Conservation (phyloP, 2,113 vertebrate genomes). For the Argyrosomus japonicus region DNA sequence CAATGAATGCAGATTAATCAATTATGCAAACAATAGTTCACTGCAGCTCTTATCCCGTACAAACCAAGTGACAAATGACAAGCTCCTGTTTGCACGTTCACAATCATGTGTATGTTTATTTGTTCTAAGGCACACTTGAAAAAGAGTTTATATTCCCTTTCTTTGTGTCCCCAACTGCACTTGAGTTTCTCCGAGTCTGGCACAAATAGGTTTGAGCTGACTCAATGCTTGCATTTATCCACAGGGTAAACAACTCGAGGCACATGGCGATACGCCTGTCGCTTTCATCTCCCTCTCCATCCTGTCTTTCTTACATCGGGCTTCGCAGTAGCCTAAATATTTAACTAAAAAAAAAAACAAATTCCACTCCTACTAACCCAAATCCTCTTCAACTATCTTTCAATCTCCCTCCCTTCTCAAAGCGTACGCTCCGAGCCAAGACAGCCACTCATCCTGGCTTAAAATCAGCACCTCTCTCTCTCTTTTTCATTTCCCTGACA, state of each 20-base stretch:
- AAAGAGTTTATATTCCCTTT: slow-evolving; percentile 18
- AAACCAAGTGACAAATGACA: not conserved
- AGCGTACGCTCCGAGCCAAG: slow-evolving; percentile 43
- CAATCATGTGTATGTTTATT: slow-evolving; percentile 13
- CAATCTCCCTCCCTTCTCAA: slow-evolving; percentile 55
- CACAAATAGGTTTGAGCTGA: slow-evolving; percentile 42
- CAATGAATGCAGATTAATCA: not conserved
- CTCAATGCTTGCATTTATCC: slow-evolving; percentile 59
- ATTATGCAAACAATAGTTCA: not conserved
- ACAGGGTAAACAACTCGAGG: slow-evolving; percentile 53
- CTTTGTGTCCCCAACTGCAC: slow-evolving; percentile 26
- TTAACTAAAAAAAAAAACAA: slow-evolving; percentile 27
- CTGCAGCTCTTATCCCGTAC: not conserved
- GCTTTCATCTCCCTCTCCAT: slow-evolving; percentile 60
- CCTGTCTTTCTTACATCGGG: slow-evolving; percentile 40
- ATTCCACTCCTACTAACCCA: slow-evolving; percentile 48
- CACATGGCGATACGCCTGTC: slow-evolving; percentile 42
- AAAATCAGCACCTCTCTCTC: slow-evolving; percentile 33
- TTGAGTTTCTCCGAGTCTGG: slow-evolving; percentile 23
- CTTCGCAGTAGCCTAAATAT: slow-evolving; percentile 66
- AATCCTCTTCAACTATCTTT: slow-evolving; percentile 55
- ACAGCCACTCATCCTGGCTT: slow-evolving; percentile 45
- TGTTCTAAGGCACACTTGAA: slow-evolving; percentile 6
- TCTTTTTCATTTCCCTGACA: slow-evolving; percentile 30
- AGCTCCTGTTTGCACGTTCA: not conserved